Conservation (phyloP, 2,888 invertebrate species). For the Cistogaster globosa region DNA sequence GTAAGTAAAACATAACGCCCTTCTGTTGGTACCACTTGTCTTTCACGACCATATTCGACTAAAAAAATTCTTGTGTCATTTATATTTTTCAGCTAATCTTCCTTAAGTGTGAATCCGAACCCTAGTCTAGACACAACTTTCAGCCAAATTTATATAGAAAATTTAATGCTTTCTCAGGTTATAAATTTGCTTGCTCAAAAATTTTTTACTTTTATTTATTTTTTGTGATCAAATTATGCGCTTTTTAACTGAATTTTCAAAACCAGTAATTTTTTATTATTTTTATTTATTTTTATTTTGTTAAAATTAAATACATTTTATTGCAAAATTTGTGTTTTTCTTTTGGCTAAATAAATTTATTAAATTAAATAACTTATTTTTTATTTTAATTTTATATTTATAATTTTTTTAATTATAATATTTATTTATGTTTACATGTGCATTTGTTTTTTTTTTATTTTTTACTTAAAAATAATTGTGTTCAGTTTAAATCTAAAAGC, state of each 20-base stretch:
- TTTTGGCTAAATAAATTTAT: slow-evolving; percentile 18
- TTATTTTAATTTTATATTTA: slow-evolving; percentile 18
- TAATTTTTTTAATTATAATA: background rate
- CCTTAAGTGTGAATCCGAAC: too few relatives aligned
- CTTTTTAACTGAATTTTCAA: background rate
- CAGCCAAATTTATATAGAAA: too few relatives aligned
- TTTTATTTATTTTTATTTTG: slow-evolving; percentile 16
- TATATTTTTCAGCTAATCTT: too few relatives aligned
- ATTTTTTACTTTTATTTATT: too few relatives aligned
- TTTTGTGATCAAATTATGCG: too few relatives aligned
- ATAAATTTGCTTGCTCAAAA: too few relatives aligned
- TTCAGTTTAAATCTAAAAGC: slow-evolving; percentile 6
- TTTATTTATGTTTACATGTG: slow-evolving; percentile 1
- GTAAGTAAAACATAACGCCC: too few relatives aligned
- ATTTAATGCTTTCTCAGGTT: too few relatives aligned
- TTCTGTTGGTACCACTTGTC: too few relatives aligned
- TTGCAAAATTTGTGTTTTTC: background rate
- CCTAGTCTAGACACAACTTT: too few relatives aligned
- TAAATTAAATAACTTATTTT: slow-evolving; percentile 53
- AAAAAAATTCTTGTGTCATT: too few relatives aligned
- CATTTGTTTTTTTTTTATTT: background rate
- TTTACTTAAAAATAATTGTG: slow-evolving; percentile 4
- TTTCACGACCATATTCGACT: too few relatives aligned
- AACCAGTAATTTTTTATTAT: background rate
- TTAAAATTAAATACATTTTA: background rate